A percentile compares a stretch with the other conserved stretches of the same genome.
These are phyloP conservation scores for Alsophila aescularia DNA, from an alignment of 2,888 invertebrate genomes.

Conservation along the genomic window DNA sequence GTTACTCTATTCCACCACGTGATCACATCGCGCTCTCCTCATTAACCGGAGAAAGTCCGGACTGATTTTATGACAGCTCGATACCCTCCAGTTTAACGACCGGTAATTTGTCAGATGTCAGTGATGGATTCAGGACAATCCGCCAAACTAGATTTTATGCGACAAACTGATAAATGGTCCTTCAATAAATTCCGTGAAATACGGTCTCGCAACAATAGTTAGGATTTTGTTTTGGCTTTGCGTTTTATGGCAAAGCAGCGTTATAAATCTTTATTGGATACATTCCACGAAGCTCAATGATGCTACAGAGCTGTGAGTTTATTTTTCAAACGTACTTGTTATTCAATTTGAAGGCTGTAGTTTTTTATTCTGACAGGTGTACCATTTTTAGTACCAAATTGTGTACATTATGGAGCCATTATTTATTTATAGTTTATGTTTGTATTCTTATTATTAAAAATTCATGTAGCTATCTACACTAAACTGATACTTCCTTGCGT, in stretches of 20 bases:
- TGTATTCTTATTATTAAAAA: too few relatives aligned
- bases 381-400: too few relatives aligned
- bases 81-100: constrained; percentile 7
- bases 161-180: constrained; percentile 4
- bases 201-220: neutral
- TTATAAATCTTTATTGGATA: neutral
- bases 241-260: neutral
- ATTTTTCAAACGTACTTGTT: neutral
- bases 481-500: too few relatives aligned
- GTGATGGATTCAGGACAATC: constrained; percentile 1
- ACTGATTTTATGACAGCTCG: neutral
- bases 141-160: constrained; percentile 6
- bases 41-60: neutral
- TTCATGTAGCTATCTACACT: too few relatives aligned
- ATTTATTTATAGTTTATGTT: too few relatives aligned
- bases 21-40: neutral
- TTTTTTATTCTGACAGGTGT: too few relatives aligned
- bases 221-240: neutral
- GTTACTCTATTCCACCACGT: neutral
- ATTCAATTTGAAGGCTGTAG: neutral
- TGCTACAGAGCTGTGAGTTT: neutral
- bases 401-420: too few relatives aligned
- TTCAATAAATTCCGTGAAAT: constrained; percentile 4
- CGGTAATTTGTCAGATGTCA: constrained; percentile 2
- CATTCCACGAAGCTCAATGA: neutral